These are phyloP conservation scores for Mnemiopsis leidyi DNA, from an alignment of 37 sponge, comb jelly and placozoan genomes.

Conservation along the genomic window DNA sequence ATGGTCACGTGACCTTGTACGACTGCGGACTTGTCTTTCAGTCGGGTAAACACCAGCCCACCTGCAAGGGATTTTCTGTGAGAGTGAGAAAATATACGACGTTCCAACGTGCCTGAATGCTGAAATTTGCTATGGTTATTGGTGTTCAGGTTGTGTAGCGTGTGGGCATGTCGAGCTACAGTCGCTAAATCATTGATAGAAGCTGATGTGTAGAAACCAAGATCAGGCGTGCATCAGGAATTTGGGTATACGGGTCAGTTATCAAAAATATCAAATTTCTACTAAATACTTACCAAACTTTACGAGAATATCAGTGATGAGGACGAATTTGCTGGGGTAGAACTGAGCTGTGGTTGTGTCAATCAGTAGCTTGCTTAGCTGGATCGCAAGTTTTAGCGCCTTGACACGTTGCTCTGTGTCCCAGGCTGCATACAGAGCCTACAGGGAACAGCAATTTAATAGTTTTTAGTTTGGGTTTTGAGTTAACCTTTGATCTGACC, in stretches of 20 bases:
- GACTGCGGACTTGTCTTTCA: slow-evolving; percentile 78
- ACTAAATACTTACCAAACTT: slow-evolving; percentile 79
- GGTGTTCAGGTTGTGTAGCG: neutral
- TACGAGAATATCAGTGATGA: slow-evolving; percentile 94
- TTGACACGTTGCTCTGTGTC: slow-evolving; percentile 92
- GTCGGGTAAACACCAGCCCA: slow-evolving; percentile 83
- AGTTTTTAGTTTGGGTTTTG: too few relatives aligned
- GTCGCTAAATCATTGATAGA: too few relatives aligned
- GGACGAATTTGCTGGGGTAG: slow-evolving; percentile 99
- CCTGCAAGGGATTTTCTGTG: too few relatives aligned
- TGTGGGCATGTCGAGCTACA: neutral
- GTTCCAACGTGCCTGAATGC: too few relatives aligned
- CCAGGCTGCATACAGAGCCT: slow-evolving; percentile 78
- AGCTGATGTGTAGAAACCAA: too few relatives aligned
- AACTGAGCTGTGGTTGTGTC: slow-evolving; percentile 91
- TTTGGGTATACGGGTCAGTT: too few relatives aligned
- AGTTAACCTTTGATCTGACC: too few relatives aligned
- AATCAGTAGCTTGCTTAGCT: slow-evolving; percentile 86
- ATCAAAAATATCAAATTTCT: too few relatives aligned
- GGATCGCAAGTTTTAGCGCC: slow-evolving; percentile 95
- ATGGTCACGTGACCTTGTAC: slow-evolving; percentile 51
- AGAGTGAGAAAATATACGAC: too few relatives aligned
- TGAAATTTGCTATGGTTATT: too few relatives aligned
- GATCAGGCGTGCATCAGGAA: too few relatives aligned
- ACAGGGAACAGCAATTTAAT: neutral